Percentiles rank a stretch among this genome's conserved stretches.
phyloP scores from a whole-genome alignment of 2,113 vertebrate genomes.

The Eptesicus fuscus region DNA sequence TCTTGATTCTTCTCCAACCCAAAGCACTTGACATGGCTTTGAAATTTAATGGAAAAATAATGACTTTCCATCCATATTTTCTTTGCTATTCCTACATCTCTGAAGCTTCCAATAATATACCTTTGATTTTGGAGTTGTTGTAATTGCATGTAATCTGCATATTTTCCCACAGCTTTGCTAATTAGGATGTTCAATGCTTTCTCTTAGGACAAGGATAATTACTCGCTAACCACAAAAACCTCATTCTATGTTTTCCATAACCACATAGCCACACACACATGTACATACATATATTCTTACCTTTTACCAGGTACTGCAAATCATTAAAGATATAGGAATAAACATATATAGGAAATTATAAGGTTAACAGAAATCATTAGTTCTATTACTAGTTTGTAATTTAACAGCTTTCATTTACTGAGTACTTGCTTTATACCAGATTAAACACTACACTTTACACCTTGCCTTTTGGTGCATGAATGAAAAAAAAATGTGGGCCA shows the following conservation, averaged over 20 bases:
- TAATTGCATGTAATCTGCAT: background rate
- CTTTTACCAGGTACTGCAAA: background rate
- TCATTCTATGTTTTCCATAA: constrained; percentile 15
- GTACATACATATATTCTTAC: background rate
- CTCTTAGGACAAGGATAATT: constrained; percentile 17
- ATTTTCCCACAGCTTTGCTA: background rate
- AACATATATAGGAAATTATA: background rate
- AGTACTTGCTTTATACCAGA: background rate
- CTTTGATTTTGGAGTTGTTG: background rate
- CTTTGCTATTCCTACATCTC: background rate
- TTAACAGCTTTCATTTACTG: background rate
- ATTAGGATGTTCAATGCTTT: background rate
- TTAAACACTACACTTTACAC: background rate
- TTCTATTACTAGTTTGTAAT: background rate
- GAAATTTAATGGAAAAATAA: constrained; percentile 18
- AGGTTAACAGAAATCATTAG: background rate
- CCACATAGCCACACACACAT: background rate
- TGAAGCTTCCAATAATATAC: background rate
- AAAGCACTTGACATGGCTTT: background rate
- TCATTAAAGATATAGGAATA: background rate
- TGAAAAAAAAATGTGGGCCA: background rate
- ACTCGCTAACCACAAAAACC: background rate
- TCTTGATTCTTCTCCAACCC: background rate
- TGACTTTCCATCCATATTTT: background rate
- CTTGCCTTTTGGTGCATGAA: background rate